Conservation (phyloP, 2,113 vertebrate species). For the Excalfactoria chinensis region DNA sequence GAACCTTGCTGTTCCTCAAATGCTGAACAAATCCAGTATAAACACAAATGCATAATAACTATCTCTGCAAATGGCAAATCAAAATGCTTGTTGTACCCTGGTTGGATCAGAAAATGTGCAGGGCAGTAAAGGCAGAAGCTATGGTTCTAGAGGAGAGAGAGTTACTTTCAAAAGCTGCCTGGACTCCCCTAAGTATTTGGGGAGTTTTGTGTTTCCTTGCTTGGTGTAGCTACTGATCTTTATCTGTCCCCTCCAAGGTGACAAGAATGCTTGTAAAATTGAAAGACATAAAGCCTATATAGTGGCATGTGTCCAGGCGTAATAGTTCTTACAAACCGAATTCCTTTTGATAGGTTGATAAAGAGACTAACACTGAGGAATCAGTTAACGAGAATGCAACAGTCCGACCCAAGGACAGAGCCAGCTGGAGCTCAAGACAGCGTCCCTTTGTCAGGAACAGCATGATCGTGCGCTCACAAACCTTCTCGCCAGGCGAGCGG, state of each 20-base stretch:
- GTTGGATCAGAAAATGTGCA: not conserved
- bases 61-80: not conserved
- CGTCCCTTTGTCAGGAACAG: conserved; percentile 82
- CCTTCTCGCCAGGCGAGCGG: conserved; percentile 87
- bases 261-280: not conserved
- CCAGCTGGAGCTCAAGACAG: conserved; percentile 74
- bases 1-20: not conserved
- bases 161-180: not conserved
- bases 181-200: not conserved
- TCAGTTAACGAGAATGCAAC: not conserved
- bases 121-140: not conserved
- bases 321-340: not conserved
- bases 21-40: not conserved
- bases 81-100: not conserved
- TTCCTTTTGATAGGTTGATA: conserved; percentile 81
- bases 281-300: not conserved
- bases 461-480: conserved; percentile 87
- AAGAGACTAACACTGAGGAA: conserved; percentile 86
- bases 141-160: not conserved
- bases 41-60: not conserved
- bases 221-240: not conserved
- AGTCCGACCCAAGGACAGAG: conserved; percentile 82
- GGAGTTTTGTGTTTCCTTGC: not conserved
- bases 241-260: not conserved
- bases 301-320: not conserved